Evolutionary conservation across 2,113 vertebrate genomes (phyloP), one percentile per base, ranked within the genome.

Genomic region (Percopsis transmontana): DNA sequence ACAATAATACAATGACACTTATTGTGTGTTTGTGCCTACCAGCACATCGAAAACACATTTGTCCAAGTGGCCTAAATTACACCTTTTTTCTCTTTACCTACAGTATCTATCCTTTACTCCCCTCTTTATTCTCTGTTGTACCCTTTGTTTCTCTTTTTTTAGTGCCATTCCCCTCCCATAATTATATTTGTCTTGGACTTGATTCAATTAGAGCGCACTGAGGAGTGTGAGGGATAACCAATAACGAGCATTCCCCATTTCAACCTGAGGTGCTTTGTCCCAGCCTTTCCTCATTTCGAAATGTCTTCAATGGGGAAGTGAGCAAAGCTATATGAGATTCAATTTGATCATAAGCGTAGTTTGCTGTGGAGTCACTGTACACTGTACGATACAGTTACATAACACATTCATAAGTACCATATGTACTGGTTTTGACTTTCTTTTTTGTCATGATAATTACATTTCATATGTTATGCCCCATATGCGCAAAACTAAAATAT

Each of bases 121-220:
- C 16, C 15, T 47, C 45, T 47, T n/a, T 47, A 15, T 47, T 47
- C 14, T 8, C 45, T 47, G 2, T 5, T 7, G 15, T 15, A 0
- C 66, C 27, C 51, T 64, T 2, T 45, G 19, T 63, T 73, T 45
- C 7, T 41, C 19, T 42, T 55, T 42, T 71, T 59, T 71, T 33
- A 33, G 27, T 33, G 27, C 27, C 66, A 55, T 56, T 69, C 44
- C 11, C 24, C n/a, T 51, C 66, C 44, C 27, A 13, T 42, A 59
- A 27, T 68, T 51, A 65, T 62, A 66, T 70, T 74, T 72, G 63
- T 69, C 62, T 13, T 45, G 1, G 66, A 21, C 56, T 63, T 62
- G 40, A 79, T 75, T 73, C 65, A 33, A 82, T 72, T 61, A 71
- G 72, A 62, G 3, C 12, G 38, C 6, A 1, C 9, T 58, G 48